Conservation (phyloP, 2,888 invertebrate genomes). For the Drosophila fungiperda region DNA sequence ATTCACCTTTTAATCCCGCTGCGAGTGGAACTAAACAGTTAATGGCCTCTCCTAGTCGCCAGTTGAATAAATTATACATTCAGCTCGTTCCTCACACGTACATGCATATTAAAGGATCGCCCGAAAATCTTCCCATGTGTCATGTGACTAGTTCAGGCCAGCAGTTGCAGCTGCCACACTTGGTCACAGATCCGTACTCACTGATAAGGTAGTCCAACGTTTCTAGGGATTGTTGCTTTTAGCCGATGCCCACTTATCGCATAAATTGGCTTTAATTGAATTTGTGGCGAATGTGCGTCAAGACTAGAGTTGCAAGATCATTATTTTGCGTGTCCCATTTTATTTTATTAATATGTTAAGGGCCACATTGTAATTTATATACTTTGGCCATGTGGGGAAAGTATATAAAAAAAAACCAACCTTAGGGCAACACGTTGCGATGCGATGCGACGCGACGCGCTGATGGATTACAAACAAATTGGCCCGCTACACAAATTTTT, state of each 20-base stretch:
- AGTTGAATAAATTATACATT: constrained; percentile 76
- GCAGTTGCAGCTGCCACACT: constrained; percentile 46
- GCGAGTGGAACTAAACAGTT: constrained; percentile 10
- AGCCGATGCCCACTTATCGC: constrained; percentile 60
- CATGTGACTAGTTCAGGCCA: constrained; percentile 6
- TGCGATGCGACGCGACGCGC: constrained; percentile 51
- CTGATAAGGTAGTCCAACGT: constrained; percentile 45
- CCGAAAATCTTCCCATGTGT: constrained; percentile 39
- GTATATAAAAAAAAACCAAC: constrained; percentile 37
- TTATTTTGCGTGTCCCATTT: constrained; percentile 57
- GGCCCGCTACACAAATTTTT: constrained; percentile 52
- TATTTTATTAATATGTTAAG: constrained; percentile 77
- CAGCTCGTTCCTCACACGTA: constrained; percentile 74
- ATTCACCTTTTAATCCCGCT: constrained; percentile 64
- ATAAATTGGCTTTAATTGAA: constrained; percentile 67
- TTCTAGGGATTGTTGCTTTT: constrained; percentile 39
- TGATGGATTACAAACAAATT: constrained; percentile 77
- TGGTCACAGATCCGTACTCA: constrained; percentile 50
- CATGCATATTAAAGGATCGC: constrained; percentile 41
- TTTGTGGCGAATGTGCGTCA: constrained; percentile 41
- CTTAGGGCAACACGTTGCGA: constrained; percentile 46
- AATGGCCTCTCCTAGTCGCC: constrained; percentile 29
- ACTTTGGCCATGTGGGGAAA: constrained; percentile 37
- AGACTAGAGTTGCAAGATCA: constrained; percentile 7
- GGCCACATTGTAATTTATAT: constrained; percentile 72